Evolutionary conservation across 2,888 invertebrate species (phyloP), one percentile per base, ranked within the genome.

Genomic region (Allolobophora icterica): DNA sequence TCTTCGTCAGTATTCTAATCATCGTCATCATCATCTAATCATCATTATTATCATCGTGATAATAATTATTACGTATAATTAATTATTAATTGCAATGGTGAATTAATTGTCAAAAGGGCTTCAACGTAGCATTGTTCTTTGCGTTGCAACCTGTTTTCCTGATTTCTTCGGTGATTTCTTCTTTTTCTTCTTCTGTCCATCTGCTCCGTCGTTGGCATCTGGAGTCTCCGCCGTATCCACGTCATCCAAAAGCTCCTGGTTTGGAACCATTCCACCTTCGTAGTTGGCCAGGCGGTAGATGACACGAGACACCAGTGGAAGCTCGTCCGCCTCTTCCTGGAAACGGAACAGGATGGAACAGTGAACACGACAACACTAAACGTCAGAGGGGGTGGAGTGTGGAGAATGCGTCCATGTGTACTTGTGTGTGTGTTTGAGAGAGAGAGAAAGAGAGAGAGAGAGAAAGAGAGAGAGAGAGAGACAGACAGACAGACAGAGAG

Each of bases 241-340:
- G 34, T 89, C 90, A 71, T 92, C 91, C 89, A 91, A 90, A 38
- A 92, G 91, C 89, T 93, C 97, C 89, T 97, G 97, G 92, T 98
- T 97, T 89, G 98, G 98, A 95, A 98, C 98, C 94, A 98, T 98
- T 96, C 98, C 98, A n/a, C 95, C 96, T 95, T 98, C 97, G 96
- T 99, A 99, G 96, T 98, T 98, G 94, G 98, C 98, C 96, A 99
- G 96, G 92, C 98, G 98, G 95, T 97, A 97, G 96, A 99, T 97
- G 95, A 98, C 94, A 58, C 98, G 97, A 91, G 98, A 97, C 94
- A 98, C 97, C 93, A 97, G 97, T 42, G 98, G 98, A 94, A 98
- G 97, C 95, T 98, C 97, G 95, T 98, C 98, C 96, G 98, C 96
- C 95, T 98, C 98, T 95, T 96, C 96, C 96, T 96, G 19, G 40